Percentiles rank a stretch among this genome's conserved stretches.
Evolutionary conservation across 2,888 invertebrate genomes (phyloP).

Genomic region (Embidobia sp.): DNA sequence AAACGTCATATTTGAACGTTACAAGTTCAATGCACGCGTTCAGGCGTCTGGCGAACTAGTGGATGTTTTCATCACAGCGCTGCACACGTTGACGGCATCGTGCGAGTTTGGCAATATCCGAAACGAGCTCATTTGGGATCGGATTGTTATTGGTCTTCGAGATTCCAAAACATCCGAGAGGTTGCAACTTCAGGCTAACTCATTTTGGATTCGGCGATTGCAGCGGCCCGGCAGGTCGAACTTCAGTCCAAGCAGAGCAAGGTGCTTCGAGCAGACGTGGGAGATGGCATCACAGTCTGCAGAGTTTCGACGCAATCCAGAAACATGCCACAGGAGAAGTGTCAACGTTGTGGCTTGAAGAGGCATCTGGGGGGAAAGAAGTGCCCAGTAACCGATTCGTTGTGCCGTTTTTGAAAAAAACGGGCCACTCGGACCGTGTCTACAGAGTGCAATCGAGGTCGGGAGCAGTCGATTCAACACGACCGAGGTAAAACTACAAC

Average conservation of each 20-base stretch:
- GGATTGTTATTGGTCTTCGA: conserved; percentile 67
- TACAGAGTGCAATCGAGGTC: too few relatives aligned
- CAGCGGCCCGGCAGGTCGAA: conserved; percentile 61
- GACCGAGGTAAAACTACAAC: too few relatives aligned
- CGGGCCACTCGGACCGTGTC: too few relatives aligned
- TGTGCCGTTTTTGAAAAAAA: too few relatives aligned
- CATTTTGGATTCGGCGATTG: conserved; percentile 43
- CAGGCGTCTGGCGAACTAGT: conserved; percentile 59
- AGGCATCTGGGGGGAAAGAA: too few relatives aligned
- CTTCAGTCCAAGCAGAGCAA: conserved; percentile 53
- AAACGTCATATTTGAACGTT: conserved; percentile 67
- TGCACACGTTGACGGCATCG: conserved; percentile 64
- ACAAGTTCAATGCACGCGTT: conserved; percentile 63
- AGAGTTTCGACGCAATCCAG: too few relatives aligned
- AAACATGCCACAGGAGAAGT: too few relatives aligned
- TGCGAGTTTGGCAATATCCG: conserved; percentile 64
- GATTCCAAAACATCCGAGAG: conserved; percentile 6
- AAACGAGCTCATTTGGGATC: conserved; percentile 67
- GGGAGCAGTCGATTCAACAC: too few relatives aligned
- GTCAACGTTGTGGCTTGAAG: too few relatives aligned
- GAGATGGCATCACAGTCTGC: too few relatives aligned
- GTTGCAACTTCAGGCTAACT: not conserved
- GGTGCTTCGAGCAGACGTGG: conserved; percentile 1
- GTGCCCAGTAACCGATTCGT: too few relatives aligned
- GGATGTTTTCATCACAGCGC: conserved; percentile 63